Evolutionary conservation across 2,888 invertebrate genomes (phyloP).

Genomic region (Tetragonisca angustula): DNA sequence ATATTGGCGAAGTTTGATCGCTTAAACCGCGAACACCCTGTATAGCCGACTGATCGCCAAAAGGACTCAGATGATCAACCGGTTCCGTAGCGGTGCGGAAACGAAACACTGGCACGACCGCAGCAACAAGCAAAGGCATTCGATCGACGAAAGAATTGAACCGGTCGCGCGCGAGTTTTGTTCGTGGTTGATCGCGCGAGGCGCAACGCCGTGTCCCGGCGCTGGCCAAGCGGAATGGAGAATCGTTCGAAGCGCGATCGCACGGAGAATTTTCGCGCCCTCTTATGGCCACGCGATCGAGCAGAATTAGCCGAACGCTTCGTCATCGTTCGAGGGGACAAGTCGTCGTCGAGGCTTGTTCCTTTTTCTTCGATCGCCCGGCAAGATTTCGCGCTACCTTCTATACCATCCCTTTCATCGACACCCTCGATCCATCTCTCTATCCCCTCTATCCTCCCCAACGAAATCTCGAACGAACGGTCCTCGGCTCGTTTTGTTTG

Average conservation of each 20-base stretch:
- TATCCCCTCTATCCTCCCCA: neutral
- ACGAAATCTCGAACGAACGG: neutral
- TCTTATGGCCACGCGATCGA: constrained; percentile 75
- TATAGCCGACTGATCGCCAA: neutral
- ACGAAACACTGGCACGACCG: neutral
- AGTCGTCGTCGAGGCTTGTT: constrained; percentile 38
- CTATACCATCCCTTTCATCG: neutral
- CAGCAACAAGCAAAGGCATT: constrained; percentile 22
- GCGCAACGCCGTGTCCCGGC: constrained; percentile 1
- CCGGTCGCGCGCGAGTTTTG: constrained; percentile 31
- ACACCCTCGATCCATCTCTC: neutral
- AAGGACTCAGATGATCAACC: neutral
- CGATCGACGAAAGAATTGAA: constrained; percentile 32
- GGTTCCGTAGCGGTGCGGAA: neutral
- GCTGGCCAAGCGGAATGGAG: constrained; percentile 60
- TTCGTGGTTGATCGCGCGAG: constrained; percentile 55
- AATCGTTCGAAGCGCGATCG: constrained; percentile 63
- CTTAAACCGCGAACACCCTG: too few species aligned
- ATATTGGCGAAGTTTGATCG: too few species aligned
- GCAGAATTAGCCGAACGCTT: constrained; percentile 78
- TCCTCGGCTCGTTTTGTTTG: neutral
- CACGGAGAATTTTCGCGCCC: constrained; percentile 77
- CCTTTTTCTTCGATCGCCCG: neutral
- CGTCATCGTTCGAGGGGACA: constrained; percentile 70
- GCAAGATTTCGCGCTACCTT: constrained; percentile 13